Percentiles rank a stretch among this genome's conserved stretches.
phyloP scores from a whole-genome alignment of 1,140 invertebrate species.

The Bombus waltoni region DNA sequence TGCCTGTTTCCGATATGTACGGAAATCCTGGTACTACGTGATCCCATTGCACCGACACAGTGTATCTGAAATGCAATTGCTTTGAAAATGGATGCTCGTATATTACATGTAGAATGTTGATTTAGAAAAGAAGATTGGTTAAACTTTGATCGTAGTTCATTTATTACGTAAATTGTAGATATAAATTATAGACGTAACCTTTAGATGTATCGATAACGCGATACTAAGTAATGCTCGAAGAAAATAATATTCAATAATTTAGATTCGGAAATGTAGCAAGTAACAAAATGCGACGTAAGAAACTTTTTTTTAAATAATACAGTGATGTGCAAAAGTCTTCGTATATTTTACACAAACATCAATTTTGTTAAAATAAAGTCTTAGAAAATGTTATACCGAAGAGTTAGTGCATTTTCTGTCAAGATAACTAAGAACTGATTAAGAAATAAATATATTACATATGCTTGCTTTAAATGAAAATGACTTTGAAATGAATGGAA shows the following conservation, averaged over 20 bases:
- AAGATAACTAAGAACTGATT: background rate
- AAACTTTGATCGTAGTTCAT: background rate
- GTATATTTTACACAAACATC: background rate
- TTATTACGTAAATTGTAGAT: no score
- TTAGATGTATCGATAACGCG: no score
- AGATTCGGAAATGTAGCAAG: background rate
- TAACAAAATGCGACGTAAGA: background rate
- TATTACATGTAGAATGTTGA: background rate
- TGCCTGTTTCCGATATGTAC: conserved; percentile 86
- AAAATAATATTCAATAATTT: no score
- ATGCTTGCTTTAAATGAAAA: no score
- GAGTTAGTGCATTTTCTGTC: background rate
- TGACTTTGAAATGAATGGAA: no score
- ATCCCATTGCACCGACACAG: conserved; percentile 81
- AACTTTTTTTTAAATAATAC: background rate
- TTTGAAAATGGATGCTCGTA: conserved; percentile 36
- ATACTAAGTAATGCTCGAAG: no score
- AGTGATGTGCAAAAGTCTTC: background rate
- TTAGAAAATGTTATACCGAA: background rate
- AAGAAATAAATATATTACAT: background rate
- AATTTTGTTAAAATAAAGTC: background rate
- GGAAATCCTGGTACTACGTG: conserved; percentile 84
- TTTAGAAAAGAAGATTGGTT: background rate
- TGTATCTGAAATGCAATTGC: conserved; percentile 80
- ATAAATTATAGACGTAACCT: no score